phyloP scores from a whole-genome alignment of 2,113 vertebrate species.

The Melanocharis versteri region DNA sequence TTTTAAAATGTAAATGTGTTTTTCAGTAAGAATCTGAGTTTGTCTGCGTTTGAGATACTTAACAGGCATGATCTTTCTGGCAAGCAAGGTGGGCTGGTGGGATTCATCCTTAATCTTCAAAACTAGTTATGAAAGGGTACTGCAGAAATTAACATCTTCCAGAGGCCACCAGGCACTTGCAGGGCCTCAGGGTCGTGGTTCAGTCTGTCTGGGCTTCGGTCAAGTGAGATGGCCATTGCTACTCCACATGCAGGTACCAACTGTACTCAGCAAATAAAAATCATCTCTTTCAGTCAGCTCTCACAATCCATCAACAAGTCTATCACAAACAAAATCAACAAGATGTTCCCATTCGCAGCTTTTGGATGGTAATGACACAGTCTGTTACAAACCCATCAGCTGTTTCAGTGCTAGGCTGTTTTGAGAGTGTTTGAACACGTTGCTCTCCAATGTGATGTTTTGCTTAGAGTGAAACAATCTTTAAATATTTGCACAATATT shows the following conservation, averaged over 20 bases:
- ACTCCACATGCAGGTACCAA: not conserved
- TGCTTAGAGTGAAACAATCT: not conserved
- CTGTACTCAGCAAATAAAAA: not conserved
- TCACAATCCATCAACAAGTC: constrained; percentile 18
- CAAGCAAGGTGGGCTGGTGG: not conserved
- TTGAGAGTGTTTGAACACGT: not conserved
- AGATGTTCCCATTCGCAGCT: not conserved
- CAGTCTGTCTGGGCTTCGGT: not conserved
- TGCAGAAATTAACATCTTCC: not conserved
- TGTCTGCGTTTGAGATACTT: not conserved
- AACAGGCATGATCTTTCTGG: not conserved
- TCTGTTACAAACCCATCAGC: constrained; percentile 18
- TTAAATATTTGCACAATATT: constrained; percentile 21
- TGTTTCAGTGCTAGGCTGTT: not conserved
- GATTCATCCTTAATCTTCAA: not conserved
- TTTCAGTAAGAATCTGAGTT: not conserved
- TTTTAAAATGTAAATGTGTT: not conserved
- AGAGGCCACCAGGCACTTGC: not conserved
- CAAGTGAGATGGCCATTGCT: not conserved
- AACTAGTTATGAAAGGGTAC: not conserved
- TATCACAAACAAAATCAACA: constrained; percentile 43
- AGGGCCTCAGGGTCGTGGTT: not conserved
- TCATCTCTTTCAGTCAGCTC: not conserved
- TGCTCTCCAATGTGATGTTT: constrained; percentile 15
- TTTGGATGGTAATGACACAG: constrained; percentile 25